Conservation (phyloP, 2,797 vertebrate species). For the Acipenser oxyrinchus region DNA sequence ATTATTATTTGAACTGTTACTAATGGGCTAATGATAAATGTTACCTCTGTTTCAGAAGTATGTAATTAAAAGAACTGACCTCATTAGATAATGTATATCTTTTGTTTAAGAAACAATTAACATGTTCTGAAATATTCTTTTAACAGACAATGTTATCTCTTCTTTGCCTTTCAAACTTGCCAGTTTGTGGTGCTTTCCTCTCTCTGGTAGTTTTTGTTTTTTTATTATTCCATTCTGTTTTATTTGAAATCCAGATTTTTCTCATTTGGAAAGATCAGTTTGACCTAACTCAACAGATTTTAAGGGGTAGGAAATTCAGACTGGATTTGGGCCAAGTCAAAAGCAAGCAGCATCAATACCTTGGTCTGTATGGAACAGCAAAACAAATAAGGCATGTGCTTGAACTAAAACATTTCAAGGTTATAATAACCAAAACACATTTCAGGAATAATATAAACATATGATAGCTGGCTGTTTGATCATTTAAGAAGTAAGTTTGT, state of each 20-base stretch:
- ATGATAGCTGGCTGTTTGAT: slow-evolving; percentile 62
- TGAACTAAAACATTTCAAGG: slow-evolving; percentile 67
- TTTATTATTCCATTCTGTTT: slow-evolving; percentile 31
- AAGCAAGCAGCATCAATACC: slow-evolving; percentile 52
- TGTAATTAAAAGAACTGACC: too few relatives aligned
- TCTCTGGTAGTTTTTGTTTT: slow-evolving; percentile 1
- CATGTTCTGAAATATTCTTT: too few relatives aligned
- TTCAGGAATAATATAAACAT: slow-evolving; percentile 70
- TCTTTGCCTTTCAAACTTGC: too few relatives aligned
- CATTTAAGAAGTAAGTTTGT: slow-evolving; percentile 59
- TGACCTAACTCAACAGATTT: slow-evolving; percentile 37
- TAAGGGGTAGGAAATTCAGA: slow-evolving; percentile 46
- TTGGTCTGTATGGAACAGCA: slow-evolving; percentile 49
- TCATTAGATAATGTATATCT: too few relatives aligned
- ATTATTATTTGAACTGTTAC: too few relatives aligned
- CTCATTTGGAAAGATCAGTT: slow-evolving; percentile 40
- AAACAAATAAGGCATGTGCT: slow-evolving; percentile 59
- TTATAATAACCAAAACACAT: slow-evolving; percentile 70
- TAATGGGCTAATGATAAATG: too few relatives aligned
- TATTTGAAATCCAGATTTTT: slow-evolving; percentile 33
- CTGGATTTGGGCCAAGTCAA: slow-evolving; percentile 50
- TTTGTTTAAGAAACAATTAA: too few relatives aligned
- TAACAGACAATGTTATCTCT: too few relatives aligned
- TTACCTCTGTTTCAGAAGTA: too few relatives aligned
- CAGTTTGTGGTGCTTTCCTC: too few relatives aligned